Evolutionary conservation across 2,113 vertebrate genomes (phyloP).

Genomic region (Tachycineta bicolor): DNA sequence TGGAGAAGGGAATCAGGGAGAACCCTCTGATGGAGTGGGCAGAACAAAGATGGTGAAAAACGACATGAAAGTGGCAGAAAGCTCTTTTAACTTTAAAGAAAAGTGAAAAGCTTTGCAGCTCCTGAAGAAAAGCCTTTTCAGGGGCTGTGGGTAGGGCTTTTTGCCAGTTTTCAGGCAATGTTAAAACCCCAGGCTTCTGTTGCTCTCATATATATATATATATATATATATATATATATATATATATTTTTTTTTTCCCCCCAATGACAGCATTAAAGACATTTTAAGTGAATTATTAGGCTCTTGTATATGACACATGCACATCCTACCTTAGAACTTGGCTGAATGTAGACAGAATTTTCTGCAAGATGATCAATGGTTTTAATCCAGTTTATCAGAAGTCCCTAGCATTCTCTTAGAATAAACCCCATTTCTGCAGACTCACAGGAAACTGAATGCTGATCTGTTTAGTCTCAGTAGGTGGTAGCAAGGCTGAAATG

Average conservation of each 20-base stretch:
- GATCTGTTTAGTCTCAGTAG: background rate
- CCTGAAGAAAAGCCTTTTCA: too few species aligned
- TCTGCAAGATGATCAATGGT: background rate
- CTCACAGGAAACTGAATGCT: background rate
- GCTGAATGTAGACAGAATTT: background rate
- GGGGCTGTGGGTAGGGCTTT: too few species aligned
- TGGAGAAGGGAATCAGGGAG: too few species aligned
- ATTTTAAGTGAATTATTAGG: background rate
- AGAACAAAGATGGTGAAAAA: too few species aligned
- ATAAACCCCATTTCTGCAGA: background rate
- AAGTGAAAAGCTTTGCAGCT: too few species aligned
- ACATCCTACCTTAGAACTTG: background rate
- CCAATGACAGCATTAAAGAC: background rate
- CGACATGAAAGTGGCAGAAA: too few species aligned
- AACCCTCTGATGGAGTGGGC: too few species aligned
- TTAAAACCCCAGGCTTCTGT: too few species aligned
- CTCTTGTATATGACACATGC: rapidly evolving
- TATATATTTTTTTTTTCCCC: background rate
- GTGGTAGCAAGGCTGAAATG: background rate
- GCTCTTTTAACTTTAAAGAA: too few species aligned
- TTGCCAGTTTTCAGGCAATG: too few species aligned
- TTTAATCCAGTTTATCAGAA: background rate
- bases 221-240: too few species aligned
- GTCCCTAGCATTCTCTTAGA: background rate
- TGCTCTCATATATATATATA: background rate